Evolutionary conservation across 1,140 invertebrate genomes (phyloP), one percentile per base, ranked within the genome.

Genomic region (Drosophila tropicalis): DNA sequence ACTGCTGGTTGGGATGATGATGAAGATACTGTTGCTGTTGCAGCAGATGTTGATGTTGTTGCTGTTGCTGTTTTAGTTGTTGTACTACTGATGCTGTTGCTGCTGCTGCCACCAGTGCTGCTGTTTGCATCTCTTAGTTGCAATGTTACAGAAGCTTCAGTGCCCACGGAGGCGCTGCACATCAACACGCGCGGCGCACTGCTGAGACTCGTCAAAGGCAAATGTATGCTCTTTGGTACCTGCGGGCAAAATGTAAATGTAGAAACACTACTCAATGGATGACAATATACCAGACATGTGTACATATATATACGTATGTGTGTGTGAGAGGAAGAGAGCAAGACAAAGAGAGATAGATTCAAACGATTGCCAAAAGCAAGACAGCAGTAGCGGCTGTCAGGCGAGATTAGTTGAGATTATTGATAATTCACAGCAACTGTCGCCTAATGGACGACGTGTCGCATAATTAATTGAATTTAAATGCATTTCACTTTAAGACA

Each of bases 121-220:
- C 44, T 51, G 39, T 91, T 93, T 9, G 93, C 93, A 90, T 94
- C 94, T 34, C 93, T 92, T 70, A 94, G 90, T 90, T 94, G 94
- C 70, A 94, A 87, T 76, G 90, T 90, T 41, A 90, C 92, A 19
- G 93, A 92, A 67, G 93, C 93, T 83, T 94, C 94, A 74, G 92
- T 93, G 78, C 93, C 94, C 56, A 94, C 93, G 62, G 94, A 93
- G 69, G 94, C 93, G 92, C 94, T 94, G 92, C 94, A 94, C 93
- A 94, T 94, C 75, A 94, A 91, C 84, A 94, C 93, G 57, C 94
- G 93, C 63, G 93, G 93, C 61, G 93, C 92, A 70, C 93, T 92
- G 83, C 93, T 92, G 81, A 93, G 92, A 86, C 91, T 92, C 67
- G 93, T 93, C 92, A 94, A 90, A 79, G 93, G 93, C 90, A 94